Base-by-base conservation (phyloP, 2,888 invertebrate genomes). In the Bellardia pandia region DNA sequence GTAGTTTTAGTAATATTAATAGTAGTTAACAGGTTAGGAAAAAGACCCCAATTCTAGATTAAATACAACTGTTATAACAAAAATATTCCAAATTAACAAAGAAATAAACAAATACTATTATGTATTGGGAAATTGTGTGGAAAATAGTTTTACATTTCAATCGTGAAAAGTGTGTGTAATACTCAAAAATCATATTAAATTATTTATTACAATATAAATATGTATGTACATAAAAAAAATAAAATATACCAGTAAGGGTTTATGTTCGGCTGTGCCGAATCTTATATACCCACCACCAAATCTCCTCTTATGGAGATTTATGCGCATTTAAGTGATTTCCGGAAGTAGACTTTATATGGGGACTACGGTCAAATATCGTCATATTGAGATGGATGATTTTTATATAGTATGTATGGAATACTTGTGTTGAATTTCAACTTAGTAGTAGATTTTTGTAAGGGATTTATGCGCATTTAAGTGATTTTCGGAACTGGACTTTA, bases 61-160 rank as follows among this genome's bases (percentile, higher is more conserved):
- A 62, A 83, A 83, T 13, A 77, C 69, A 69, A 75, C 48, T 81
- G 74, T 75, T 81, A 81, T 81, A 74, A 58, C 14, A 68, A 68
- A 80, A 80, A 80, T 48, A 16, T 68, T 74, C 58, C 68, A 30
- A 74, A 66, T 58, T 66, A 48, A 58, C 42, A 58, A 68, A 23
- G 33, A 37, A 40, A n/a, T 1, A 64, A 58, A 37, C 13, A 60
- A 30, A 56, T 53, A 51, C 23, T 33, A 58, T 45, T 56, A 64
- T n/a, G n/a, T n/a, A n/a, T 66, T 58, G 37, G 23, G 48, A 58
- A 40, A 23, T 23, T 23, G 23, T 30, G 48, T 23, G 23, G 23
- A 23, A 23, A 23, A 1, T 23, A 23, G 0, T 23, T 23, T 66
- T 37, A 62, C n/a, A 37, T 23, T 56, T 2, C 5, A 33, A 30